These are phyloP conservation scores for Myoxocephalus aenaeus DNA, from an alignment of 2,797 vertebrate species.

Conservation along the genomic window DNA sequence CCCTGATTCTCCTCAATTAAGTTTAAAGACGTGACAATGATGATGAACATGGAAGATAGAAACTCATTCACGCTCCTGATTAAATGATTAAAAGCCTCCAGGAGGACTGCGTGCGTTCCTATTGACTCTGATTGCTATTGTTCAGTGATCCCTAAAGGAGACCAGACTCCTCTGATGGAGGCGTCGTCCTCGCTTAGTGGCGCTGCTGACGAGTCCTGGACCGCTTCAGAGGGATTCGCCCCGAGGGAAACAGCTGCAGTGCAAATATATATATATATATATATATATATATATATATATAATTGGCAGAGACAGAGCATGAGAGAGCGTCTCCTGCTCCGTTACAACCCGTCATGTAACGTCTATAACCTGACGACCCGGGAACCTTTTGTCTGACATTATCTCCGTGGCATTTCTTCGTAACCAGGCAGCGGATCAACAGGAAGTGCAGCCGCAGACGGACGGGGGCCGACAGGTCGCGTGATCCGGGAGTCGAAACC, in stretches of 20 bases:
- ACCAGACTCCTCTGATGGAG: too few relatives aligned
- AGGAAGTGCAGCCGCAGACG: not conserved
- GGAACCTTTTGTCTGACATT: constrained; percentile 52
- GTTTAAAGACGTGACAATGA: not conserved
- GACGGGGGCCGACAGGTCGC: constrained; percentile 24
- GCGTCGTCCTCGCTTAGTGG: not conserved
- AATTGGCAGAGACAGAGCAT: too few relatives aligned
- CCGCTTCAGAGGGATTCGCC: too few relatives aligned
- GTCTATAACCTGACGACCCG: not conserved
- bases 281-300: too few relatives aligned
- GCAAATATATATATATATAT: too few relatives aligned
- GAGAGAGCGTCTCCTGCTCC: not conserved
- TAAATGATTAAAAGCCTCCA: too few relatives aligned
- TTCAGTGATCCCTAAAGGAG: not conserved
- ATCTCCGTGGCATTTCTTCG: constrained; percentile 40
- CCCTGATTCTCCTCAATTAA: too few relatives aligned
- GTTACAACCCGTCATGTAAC: not conserved
- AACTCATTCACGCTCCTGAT: not conserved
- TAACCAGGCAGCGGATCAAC: constrained; percentile 6
- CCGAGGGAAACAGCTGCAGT: too few relatives aligned
- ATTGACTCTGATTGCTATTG: too few relatives aligned
- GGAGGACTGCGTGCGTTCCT: too few relatives aligned
- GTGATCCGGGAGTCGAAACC: not conserved
- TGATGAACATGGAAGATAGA: not conserved
- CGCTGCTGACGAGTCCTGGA: too few relatives aligned